A percentile compares a stretch with the other conserved stretches of the same genome.
These are phyloP conservation scores for Drosophila paracracens DNA, from an alignment of 2,888 invertebrate species.

Conservation along the genomic window DNA sequence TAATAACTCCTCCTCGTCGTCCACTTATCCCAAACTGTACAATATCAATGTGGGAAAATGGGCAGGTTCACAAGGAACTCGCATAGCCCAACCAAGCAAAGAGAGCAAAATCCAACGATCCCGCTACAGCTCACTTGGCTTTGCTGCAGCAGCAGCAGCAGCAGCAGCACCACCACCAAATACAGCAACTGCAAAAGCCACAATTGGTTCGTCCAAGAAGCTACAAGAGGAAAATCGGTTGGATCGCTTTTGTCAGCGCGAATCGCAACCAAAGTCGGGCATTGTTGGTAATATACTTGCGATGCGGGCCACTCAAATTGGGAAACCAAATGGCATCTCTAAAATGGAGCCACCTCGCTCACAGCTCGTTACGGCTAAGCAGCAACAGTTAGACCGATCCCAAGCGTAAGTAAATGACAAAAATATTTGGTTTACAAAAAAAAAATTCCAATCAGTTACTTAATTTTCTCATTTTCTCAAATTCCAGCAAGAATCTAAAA, in stretches of 20 bases:
- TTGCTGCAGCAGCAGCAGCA: not conserved
- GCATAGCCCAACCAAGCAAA: slow-evolving; percentile 17
- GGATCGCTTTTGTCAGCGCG: not conserved
- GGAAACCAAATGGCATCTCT: not conserved
- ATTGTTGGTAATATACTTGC: slow-evolving; percentile 12
- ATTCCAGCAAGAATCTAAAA: slow-evolving; percentile 12
- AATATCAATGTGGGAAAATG: slow-evolving; percentile 41
- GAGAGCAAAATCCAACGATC: slow-evolving; percentile 28
- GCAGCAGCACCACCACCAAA: not conserved
- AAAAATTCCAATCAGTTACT: too few species aligned
- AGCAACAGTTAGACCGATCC: not conserved
- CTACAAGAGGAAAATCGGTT: not conserved
- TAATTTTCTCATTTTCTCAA: accelerated
- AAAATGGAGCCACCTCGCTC: slow-evolving; percentile 17
- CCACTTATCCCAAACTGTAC: slow-evolving; percentile 33
- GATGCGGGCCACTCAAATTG: not conserved
- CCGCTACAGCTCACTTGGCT: slow-evolving; percentile 6
- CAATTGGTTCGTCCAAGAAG: slow-evolving; percentile 19
- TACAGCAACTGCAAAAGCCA: not conserved
- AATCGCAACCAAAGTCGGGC: slow-evolving; percentile 5
- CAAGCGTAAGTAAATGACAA: slow-evolving; percentile 22
- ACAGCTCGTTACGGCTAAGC: slow-evolving; percentile 3
- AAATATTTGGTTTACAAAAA: not conserved
- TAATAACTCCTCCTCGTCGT: slow-evolving; percentile 11
- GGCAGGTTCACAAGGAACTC: not conserved